Base-by-base conservation (phyloP, 2,888 invertebrate species). In the Plagiodera versicolora region DNA sequence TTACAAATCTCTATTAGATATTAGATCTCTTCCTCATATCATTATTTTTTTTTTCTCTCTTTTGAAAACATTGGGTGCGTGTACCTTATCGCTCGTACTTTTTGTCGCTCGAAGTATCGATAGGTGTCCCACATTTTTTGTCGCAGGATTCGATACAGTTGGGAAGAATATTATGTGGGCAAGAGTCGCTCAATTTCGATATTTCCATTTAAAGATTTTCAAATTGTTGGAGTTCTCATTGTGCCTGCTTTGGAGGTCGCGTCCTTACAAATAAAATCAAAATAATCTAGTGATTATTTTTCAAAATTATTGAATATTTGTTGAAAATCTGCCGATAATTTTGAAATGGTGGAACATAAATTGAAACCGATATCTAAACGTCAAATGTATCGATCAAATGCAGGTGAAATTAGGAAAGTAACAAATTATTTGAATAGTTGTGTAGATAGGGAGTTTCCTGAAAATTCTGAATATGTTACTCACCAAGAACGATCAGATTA, bases 251-350 rank as follows among this genome's bases (percentile, higher is more conserved):
- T 30, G 49, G 49, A 50, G 49, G 49, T 24, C 49, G 49, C 14
- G 49, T 28, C 49, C 49, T 50, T 50, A 50, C 49, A 50, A 50
- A 50, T 28, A 50, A 16, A 50, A 50, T 50, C 11, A 50, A 50
- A n/a, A 24, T 28, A 1, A 50, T 50, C 8, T 28, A 39, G 44
- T 53, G 14, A 35, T 35, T 32, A 11, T 32, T 32, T 32, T n/a
- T n/a, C 11, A 11, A 2, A 9, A 11, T 32, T 32, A 10, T 32
- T 32, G 11, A 4, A 32, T 11, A 32, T 4, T 28, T 32, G 10
- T 32, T 9, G 10, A 9, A 32, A n/a, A n/a, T n/a, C n/a, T n/a
- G n/a, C n/a, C n/a, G n/a, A 32, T 32, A 32, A 32, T 32, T 9
- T 10, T 32, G 17, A 50, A 50, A 50, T 50, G 49, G 49, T 50